Evolutionary conservation across 2,888 invertebrate genomes (phyloP), one percentile per base, ranked within the genome.

Genomic region (Drosophila algonquin): DNA sequence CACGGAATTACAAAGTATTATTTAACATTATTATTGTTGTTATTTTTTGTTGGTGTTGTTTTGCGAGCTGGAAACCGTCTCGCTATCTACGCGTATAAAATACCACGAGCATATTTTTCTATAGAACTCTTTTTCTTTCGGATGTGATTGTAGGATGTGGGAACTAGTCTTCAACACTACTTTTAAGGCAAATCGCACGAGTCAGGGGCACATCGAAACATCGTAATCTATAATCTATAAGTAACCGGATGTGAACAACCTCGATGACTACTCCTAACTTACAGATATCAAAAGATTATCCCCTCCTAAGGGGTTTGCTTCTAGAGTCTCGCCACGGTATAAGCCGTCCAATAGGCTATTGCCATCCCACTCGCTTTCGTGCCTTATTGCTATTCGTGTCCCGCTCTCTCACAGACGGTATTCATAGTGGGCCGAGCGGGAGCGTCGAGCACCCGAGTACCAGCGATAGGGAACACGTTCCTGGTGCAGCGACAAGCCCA

Each of bases 361-460:
- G 14, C 51, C 59, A 30, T 69, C 52, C 16, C 73, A 9, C 45
- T 73, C 40, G 32, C 8, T 53, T 67, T 73, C 27, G 14, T 12
- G 21, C 21, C 1, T 6, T 30, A 24, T 30, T 30, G 7, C 3
- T 30, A 12, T 14, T 7, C 10, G 24, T 44, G 10, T 55, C 12
- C 50, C 30, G 47, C 56, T 46, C 44, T 46, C 64, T 90, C 91
- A 92, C 86, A 92, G 84, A 18, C 90, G 87, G 73, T 92, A 92
- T 69, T 92, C 92, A 64, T 92, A 92, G 83, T 92, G 91, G 32
- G 92, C 92, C 52, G 92, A 92, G 30, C 92, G 90, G 2, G 92
- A 92, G 27, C 92, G 91, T 21, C 92, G 80, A n/a, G 90, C 89
- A n/a, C 92, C 91, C 32, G 91, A 91, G 63, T 92, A 91, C 91